Evolutionary conservation across 1,140 invertebrate genomes (phyloP), one percentile per base, ranked within the genome.

Genomic region (Trichonephila clavipes): DNA sequence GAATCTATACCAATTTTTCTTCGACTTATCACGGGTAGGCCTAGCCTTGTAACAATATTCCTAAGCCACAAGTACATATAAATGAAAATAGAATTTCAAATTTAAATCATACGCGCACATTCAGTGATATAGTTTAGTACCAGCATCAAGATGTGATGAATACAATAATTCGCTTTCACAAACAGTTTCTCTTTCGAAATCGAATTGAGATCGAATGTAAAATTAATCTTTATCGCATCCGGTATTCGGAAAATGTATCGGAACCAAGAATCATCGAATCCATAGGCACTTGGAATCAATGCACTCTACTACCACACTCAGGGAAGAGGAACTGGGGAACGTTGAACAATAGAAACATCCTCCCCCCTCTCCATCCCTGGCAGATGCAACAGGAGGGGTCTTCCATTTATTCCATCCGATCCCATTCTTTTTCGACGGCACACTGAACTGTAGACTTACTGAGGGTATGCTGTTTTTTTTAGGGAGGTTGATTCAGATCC

Each of bases 311-410:
- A 64, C 62, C 62, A 18, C 62, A 64, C 62, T 64, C 12, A 24
- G 14, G 28, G 28, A 28, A 72, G 24, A 72, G 14, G 69, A 28
- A 72, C 14, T 3, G 69, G 34, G 69, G 24, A 72, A 18, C 12
- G 12, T 4, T n/a, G 69, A 72, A 72, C 69, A 72, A 72, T 72
- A 28, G 24, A 34, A 28, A 5, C 69, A 34, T 5, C 69, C 69
- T n/a, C 34, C 66, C 66, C 24, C 24, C n/a, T 24, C 28, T 16
- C 24, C 16, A 3, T 12, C 69, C 28, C 69, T 72, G 28, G 69
- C 69, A 72, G 69, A 72, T 72, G 69, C 69, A 72, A 72, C 69
- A 72, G 69, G 69, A 72, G 69, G 69, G 69, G 24, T 28, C 14
- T 72, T 28, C 28, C 62, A 64, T 64, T 51, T 28, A 5, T 72